Percentiles rank a stretch among this genome's conserved stretches.
phyloP scores from a whole-genome alignment of 2,888 invertebrate genomes.

The Lagria hirta region DNA sequence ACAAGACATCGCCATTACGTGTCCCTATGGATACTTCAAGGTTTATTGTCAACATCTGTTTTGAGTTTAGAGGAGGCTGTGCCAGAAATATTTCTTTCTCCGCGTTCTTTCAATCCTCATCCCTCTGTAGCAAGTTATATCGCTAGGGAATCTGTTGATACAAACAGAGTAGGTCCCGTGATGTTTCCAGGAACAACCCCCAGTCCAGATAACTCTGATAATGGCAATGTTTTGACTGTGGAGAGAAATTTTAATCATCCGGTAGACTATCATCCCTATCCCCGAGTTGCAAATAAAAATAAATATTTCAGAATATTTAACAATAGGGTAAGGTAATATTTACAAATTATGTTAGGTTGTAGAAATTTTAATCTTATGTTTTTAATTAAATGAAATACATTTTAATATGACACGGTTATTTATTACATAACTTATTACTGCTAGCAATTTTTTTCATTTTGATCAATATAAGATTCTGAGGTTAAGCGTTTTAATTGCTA shows the following conservation, averaged over 20 bases:
- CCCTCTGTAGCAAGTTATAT: constrained; percentile 39
- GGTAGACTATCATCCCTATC: constrained; percentile 42
- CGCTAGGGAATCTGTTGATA: constrained; percentile 5
- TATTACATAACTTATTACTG: too few species aligned
- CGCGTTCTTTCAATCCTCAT: constrained; percentile 54
- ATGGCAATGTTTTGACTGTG: constrained; percentile 30
- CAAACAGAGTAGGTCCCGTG: constrained; percentile 31
- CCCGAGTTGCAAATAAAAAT: constrained; percentile 41
- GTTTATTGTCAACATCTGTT: constrained; percentile 17
- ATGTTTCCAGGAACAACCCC: constrained; percentile 34
- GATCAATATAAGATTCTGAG: too few species aligned
- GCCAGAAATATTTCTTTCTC: constrained; percentile 49
- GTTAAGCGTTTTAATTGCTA: too few species aligned
- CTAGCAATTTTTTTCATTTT: too few species aligned
- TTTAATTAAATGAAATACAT: too few species aligned
- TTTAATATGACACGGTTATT: too few species aligned
- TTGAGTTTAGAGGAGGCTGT: constrained; percentile 42
- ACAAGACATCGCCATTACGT: constrained; percentile 7
- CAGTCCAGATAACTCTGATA: constrained; percentile 26
- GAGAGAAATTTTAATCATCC: constrained; percentile 30
- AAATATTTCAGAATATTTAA: constrained; percentile 36
- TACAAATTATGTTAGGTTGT: too few species aligned
- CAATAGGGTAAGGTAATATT: constrained; percentile 30
- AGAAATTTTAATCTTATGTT: too few species aligned
- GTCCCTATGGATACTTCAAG: constrained; percentile 5